Conservation (phyloP, 2,888 invertebrate genomes). For the Brenthis hecate region DNA sequence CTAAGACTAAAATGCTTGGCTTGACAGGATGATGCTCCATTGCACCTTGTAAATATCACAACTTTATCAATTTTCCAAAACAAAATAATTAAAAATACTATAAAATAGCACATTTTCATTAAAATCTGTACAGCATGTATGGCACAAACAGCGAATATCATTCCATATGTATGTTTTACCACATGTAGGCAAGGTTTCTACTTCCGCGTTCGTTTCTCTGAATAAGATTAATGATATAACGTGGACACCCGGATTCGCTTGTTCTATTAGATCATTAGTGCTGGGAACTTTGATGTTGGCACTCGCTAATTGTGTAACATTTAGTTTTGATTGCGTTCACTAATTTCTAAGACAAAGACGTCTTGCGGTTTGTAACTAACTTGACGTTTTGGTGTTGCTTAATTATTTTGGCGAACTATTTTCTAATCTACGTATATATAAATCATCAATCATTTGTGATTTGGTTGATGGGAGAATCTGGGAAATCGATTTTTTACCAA, state of each 20-base stretch:
- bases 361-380: slow-evolving; percentile 1
- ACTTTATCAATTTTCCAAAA: too few species aligned
- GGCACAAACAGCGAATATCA: too few species aligned
- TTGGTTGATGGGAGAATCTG: too few species aligned
- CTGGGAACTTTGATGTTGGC: slow-evolving; percentile 26
- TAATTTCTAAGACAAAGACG: slow-evolving; percentile 10
- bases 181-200: slow-evolving; percentile 24
- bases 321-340: slow-evolving; percentile 12
- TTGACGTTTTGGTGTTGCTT: background rate
- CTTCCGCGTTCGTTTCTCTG: slow-evolving; percentile 34
- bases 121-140: too few species aligned
- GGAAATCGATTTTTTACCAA: too few species aligned
- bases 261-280: slow-evolving; percentile 25
- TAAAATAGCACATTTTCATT: too few species aligned
- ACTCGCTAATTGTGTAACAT: slow-evolving; percentile 7
- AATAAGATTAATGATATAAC: slow-evolving; percentile 32
- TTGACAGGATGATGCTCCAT: too few species aligned
- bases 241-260: slow-evolving; percentile 27
- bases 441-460: background rate
- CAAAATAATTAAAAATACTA: too few species aligned
- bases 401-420: background rate
- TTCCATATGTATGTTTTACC: background rate
- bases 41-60: too few species aligned
- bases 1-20: too few species aligned
- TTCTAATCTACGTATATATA: too few species aligned